phyloP scores from a whole-genome alignment of 2,113 vertebrate genomes.

The Paratilapia polleni region DNA sequence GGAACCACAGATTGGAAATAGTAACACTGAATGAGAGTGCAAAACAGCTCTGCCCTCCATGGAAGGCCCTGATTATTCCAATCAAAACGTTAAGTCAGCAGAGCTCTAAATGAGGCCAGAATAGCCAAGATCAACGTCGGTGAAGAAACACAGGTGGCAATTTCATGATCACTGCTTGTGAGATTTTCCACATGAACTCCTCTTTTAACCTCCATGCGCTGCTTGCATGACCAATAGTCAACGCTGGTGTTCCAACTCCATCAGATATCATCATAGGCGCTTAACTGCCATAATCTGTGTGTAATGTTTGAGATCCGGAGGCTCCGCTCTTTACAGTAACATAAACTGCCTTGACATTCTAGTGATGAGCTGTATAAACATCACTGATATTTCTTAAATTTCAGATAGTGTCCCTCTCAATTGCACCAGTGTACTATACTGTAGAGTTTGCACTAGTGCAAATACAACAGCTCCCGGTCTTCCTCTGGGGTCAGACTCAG shows the following conservation, averaged over 20 bases:
- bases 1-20: constrained; percentile 46
- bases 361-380: background rate
- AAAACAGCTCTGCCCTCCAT: constrained; percentile 25
- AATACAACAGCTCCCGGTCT: background rate
- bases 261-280: background rate
- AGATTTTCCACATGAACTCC: constrained; percentile 50
- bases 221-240: constrained; percentile 18
- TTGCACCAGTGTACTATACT: background rate
- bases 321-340: background rate
- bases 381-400: background rate
- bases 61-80: constrained; percentile 58
- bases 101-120: constrained; percentile 29
- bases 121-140: constrained; percentile 56
- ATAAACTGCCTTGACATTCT: background rate
- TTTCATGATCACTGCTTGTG: constrained; percentile 48
- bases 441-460: background rate
- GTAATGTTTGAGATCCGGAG: background rate
- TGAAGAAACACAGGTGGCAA: constrained; percentile 67
- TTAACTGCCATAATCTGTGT: background rate
- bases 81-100: constrained; percentile 67
- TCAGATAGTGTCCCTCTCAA: background rate
- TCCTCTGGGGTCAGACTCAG: background rate
- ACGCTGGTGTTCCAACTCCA: background rate
- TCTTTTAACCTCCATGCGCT: constrained; percentile 14
- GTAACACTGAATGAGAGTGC: constrained; percentile 13